A percentile compares a stretch with the other conserved stretches of the same genome.
Conservation (phyloP, 1,140 invertebrate genomes). For the Sycophaga agraensis region DNA sequence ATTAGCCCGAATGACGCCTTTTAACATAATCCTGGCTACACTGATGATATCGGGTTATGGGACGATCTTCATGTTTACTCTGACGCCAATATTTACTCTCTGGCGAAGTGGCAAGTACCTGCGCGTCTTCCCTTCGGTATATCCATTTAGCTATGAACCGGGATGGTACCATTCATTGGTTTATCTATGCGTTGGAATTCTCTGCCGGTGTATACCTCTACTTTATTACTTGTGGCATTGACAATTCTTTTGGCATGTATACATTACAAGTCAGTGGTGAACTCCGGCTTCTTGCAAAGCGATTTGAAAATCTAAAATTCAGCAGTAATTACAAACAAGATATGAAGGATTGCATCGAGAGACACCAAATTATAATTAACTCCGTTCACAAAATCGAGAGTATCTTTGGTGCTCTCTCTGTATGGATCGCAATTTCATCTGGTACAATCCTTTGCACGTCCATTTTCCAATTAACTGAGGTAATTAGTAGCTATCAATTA, state of each 20-base stretch:
- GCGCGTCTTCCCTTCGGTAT: neutral
- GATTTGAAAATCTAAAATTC: conserved; percentile 27
- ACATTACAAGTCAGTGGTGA: conserved; percentile 35
- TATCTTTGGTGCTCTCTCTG: conserved; percentile 33
- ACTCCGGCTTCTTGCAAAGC: conserved; percentile 20
- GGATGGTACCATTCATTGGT: neutral
- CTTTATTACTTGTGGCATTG: conserved; percentile 32
- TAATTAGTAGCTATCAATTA: neutral
- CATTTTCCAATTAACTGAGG: conserved; percentile 37
- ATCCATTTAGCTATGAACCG: neutral
- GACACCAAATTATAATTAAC: conserved; percentile 27
- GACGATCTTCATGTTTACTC: neutral
- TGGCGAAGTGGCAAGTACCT: neutral
- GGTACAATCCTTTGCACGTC: conserved; percentile 34
- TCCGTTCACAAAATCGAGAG: conserved; percentile 29
- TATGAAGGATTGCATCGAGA: conserved; percentile 26
- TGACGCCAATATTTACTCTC: neutral
- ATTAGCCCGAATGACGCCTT: neutral
- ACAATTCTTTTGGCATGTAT: conserved; percentile 36
- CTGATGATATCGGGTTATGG: neutral
- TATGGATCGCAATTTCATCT: conserved; percentile 33
- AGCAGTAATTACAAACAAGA: neutral
- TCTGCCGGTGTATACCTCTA: neutral
- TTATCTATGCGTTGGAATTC: neutral
- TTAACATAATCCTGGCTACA: conserved; percentile 11